Conservation (phyloP, 1,140 invertebrate species). For the Antheraea pernyi region DNA sequence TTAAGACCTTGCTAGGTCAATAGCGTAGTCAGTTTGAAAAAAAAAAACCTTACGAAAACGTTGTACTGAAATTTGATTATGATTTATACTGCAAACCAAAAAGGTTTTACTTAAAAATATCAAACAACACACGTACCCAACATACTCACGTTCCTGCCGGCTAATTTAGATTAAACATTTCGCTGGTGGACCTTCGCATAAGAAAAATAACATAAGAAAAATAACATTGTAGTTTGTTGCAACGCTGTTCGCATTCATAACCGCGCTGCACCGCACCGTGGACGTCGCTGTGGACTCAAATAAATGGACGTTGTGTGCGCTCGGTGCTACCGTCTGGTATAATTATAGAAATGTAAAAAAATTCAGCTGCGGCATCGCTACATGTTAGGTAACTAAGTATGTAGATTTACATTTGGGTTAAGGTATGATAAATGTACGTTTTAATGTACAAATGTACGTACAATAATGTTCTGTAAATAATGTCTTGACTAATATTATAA, state of each 20-base stretch:
- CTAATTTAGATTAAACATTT: slow-evolving; percentile 26
- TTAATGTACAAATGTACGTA: too few species aligned
- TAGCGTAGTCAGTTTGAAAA: too few species aligned
- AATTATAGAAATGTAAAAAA: slow-evolving; percentile 8
- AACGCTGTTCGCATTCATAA: slow-evolving; percentile 52
- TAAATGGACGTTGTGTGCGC: slow-evolving; percentile 46
- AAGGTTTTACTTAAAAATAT: too few species aligned
- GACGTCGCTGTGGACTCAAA: slow-evolving; percentile 47
- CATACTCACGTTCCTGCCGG: too few species aligned
- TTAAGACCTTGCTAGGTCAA: too few species aligned
- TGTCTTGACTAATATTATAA: too few species aligned
- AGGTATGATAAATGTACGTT: too few species aligned
- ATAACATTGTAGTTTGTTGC: slow-evolving; percentile 27
- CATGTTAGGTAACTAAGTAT: not conserved
- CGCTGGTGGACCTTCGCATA: not conserved
- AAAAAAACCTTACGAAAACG: too few species aligned
- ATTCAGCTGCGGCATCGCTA: not conserved
- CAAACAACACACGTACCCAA: too few species aligned
- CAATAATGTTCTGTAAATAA: too few species aligned
- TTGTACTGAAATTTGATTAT: too few species aligned
- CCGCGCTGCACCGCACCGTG: slow-evolving; percentile 18
- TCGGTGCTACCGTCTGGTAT: slow-evolving; percentile 11
- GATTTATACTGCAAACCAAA: too few species aligned
- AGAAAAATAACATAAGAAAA: slow-evolving; percentile 22
- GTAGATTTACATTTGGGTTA: not conserved